These are phyloP conservation scores for Dromas ardeola DNA, from an alignment of 2,113 vertebrate species.

Conservation along the genomic window DNA sequence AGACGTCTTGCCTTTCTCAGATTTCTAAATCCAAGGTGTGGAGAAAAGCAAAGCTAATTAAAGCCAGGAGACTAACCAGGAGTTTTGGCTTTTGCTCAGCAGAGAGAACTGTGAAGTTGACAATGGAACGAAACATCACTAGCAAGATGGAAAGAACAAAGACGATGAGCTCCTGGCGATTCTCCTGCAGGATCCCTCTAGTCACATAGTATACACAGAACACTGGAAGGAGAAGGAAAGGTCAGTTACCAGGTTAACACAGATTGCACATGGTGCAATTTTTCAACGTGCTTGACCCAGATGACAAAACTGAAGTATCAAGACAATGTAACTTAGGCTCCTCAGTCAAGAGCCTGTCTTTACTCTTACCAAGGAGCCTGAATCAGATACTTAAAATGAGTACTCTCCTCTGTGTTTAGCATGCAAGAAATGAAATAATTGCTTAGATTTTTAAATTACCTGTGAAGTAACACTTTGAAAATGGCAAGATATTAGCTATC, in stretches of 20 bases:
- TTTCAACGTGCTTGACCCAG: fast-evolving
- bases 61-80: slow-evolving; percentile 63
- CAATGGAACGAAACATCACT: slow-evolving; percentile 80
- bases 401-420: not conserved
- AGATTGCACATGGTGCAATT: fast-evolving
- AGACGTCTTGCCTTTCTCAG: not conserved
- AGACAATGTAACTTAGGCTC: fast-evolving
- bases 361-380: not conserved
- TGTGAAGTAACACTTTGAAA: not conserved
- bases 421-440: not conserved
- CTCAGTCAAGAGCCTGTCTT: not conserved
- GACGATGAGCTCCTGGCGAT: slow-evolving; percentile 81
- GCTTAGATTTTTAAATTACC: not conserved
- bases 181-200: slow-evolving; percentile 86
- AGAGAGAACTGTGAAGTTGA: slow-evolving; percentile 78
- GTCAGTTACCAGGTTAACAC: not conserved
- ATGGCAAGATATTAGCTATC: not conserved
- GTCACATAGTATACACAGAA: slow-evolving; percentile 86
- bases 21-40: not conserved
- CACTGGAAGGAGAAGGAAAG: slow-evolving; percentile 43
- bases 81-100: slow-evolving; percentile 63
- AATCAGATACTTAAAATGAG: not conserved
- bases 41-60: not conserved
- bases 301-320: not conserved
- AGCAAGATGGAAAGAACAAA: slow-evolving; percentile 79